Percentiles rank a stretch among this genome's conserved stretches.
Evolutionary conservation across 1,140 invertebrate species (phyloP).

Genomic region (Musca domestica): DNA sequence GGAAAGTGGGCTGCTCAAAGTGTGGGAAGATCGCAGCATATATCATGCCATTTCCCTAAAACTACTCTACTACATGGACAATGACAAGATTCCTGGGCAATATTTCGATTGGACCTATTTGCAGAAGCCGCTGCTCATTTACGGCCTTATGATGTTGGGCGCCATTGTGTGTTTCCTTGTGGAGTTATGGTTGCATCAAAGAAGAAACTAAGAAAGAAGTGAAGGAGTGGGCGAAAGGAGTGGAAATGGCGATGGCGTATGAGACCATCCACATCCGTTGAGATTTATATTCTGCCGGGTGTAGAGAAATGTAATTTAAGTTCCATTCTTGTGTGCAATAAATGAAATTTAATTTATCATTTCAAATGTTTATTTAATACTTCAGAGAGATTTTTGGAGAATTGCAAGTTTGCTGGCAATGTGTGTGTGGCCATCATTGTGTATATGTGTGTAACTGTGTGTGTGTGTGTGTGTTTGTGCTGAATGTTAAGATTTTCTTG

Average conservation of each 20-base stretch:
- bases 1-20: not conserved
- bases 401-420: too few species aligned
- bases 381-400: constrained; percentile 5
- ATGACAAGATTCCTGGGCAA: too few species aligned
- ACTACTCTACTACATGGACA: too few species aligned
- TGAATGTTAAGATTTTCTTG: too few species aligned
- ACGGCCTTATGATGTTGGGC: not conserved
- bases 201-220: not conserved
- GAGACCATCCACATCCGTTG: too few species aligned
- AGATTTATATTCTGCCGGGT: not conserved
- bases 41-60: constrained; percentile 7
- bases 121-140: too few species aligned
- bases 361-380: constrained; percentile 17
- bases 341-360: constrained; percentile 21
- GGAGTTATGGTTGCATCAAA: not conserved
- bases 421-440: too few species aligned
- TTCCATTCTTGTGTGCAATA: not conserved
- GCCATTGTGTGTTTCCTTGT: not conserved
- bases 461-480: too few species aligned
- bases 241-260: not conserved
- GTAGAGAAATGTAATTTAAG: not conserved
- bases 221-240: too few species aligned
- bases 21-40: constrained; percentile 1
- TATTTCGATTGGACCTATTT: too few species aligned
- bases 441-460: too few species aligned